phyloP scores from a whole-genome alignment of 2,113 vertebrate genomes.

The Tiliqua scincoides region DNA sequence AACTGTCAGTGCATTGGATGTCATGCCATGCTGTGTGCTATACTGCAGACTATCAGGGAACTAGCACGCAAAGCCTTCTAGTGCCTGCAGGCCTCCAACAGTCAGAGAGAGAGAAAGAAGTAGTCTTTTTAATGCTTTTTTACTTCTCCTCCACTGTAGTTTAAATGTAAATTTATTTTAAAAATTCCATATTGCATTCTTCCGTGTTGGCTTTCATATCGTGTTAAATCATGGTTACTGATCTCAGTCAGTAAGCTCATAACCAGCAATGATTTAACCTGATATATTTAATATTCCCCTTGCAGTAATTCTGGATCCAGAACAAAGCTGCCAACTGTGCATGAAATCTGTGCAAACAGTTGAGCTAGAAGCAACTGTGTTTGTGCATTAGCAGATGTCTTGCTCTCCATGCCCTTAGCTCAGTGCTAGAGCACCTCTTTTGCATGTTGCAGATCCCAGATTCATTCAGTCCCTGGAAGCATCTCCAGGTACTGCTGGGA shows the following conservation, averaged over 20 bases:
- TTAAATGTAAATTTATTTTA: not conserved
- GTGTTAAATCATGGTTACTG: not conserved
- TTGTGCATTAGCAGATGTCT: too few relatives aligned
- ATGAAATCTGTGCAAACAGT: not conserved
- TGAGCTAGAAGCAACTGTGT: not conserved
- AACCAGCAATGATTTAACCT: too few relatives aligned
- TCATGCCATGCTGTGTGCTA: not conserved
- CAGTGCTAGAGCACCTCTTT: not conserved
- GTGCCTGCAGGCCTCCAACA: too few relatives aligned
- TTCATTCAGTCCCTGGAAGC: too few relatives aligned
- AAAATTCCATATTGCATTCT: not conserved
- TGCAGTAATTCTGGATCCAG: not conserved
- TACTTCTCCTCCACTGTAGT: not conserved
- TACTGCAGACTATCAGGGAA: not conserved
- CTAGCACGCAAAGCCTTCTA: too few relatives aligned
- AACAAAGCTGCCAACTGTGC: not conserved
- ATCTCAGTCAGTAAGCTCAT: not conserved
- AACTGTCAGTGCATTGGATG: not conserved
- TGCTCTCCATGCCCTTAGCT: not conserved
- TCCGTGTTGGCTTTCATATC: not conserved
- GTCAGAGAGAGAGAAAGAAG: too few relatives aligned
- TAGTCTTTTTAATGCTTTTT: too few relatives aligned
- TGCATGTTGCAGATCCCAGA: not conserved
- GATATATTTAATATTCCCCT: not conserved
- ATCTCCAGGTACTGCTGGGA: too few relatives aligned